Evolutionary conservation across 2,113 vertebrate species (phyloP).

Genomic region (Noctilio leporinus): DNA sequence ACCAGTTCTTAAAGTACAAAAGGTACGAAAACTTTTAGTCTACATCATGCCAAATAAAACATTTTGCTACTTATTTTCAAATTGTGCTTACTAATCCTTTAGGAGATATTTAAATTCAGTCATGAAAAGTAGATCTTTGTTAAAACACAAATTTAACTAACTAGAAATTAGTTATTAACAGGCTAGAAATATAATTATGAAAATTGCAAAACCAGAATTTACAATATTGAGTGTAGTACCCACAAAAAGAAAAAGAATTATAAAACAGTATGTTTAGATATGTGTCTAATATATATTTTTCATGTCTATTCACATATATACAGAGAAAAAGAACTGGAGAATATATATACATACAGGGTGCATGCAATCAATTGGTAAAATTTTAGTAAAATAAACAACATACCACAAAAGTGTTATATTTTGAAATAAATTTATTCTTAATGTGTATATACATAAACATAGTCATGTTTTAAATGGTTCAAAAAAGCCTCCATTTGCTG

Average conservation of each 20-base stretch:
- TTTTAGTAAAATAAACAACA: no score
- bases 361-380: no score
- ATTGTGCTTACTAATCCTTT: background rate
- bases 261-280: background rate
- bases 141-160: background rate
- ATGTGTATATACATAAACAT: no score
- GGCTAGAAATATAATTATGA: background rate
- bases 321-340: background rate
- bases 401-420: no score
- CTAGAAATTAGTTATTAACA: background rate
- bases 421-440: no score
- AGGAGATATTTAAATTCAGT: constrained; percentile 1
- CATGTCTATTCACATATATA: background rate
- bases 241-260: background rate
- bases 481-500: no score
- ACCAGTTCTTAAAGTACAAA: background rate
- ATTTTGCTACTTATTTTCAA: background rate
- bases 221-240: background rate
- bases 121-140: background rate
- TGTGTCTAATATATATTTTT: background rate
- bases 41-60: background rate
- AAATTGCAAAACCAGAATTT: background rate
- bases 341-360: no score
- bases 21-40: background rate
- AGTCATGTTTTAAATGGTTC: no score